A percentile compares a stretch with the other conserved stretches of the same genome.
Evolutionary conservation across 2,888 invertebrate species (phyloP).

Genomic region (Clepsis dumicolana): DNA sequence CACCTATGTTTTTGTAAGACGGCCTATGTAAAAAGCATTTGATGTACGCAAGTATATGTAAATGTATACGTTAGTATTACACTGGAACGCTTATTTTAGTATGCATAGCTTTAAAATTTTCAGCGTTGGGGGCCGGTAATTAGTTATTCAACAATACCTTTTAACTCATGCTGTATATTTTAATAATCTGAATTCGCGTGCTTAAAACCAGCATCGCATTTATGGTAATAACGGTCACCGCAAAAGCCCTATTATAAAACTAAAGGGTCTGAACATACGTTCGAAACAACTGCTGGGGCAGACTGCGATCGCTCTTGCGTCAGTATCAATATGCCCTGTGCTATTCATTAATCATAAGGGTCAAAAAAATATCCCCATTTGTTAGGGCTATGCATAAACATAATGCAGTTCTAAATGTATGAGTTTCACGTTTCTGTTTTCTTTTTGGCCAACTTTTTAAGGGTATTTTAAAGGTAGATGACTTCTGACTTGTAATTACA

Average conservation of each 20-base stretch:
- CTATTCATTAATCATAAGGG: conserved; percentile 42
- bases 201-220: neutral
- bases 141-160: neutral
- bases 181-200: neutral
- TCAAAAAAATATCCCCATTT: conserved; percentile 22
- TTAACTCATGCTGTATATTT: neutral
- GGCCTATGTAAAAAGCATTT: neutral
- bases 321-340: conserved; percentile 31
- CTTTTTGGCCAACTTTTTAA: neutral
- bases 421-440: neutral
- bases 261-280: conserved; percentile 50
- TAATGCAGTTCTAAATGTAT: neutral
- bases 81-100: neutral
- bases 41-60: neutral
- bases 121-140: neutral
- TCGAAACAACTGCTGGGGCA: conserved; percentile 50
- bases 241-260: conserved; percentile 53
- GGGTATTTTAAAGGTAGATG: neutral
- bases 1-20: neutral
- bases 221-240: conserved; percentile 51
- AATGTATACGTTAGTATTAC: neutral
- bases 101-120: neutral
- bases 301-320: conserved; percentile 17
- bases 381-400: neutral
- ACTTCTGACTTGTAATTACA: neutral